Evolutionary conservation across 2,113 vertebrate genomes (phyloP).

Genomic region (Lycocorax pyrrhopterus): DNA sequence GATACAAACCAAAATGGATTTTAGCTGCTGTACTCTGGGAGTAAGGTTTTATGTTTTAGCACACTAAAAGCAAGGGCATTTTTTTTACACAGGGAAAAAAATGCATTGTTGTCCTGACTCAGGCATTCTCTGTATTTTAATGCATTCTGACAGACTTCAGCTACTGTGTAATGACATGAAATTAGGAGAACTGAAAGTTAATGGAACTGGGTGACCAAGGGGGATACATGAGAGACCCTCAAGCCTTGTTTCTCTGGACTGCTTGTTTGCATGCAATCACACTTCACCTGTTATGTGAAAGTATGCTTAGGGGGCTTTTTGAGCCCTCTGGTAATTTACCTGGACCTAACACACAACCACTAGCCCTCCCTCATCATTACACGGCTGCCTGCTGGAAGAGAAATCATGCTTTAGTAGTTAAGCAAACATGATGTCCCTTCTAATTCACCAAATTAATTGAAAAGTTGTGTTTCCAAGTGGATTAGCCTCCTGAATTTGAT

Average conservation of each 20-base stretch:
- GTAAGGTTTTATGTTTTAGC: background rate
- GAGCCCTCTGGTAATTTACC: background rate
- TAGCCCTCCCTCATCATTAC: background rate
- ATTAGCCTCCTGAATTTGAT: background rate
- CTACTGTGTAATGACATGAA: background rate
- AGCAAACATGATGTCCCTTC: background rate
- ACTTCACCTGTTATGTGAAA: background rate
- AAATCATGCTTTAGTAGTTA: background rate
- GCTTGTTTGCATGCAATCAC: background rate
- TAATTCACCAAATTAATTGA: background rate
- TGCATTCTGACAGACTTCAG: background rate
- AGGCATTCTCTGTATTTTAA: background rate
- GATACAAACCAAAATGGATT: background rate
- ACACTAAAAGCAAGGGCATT: background rate
- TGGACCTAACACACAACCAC: background rate
- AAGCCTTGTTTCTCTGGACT: background rate
- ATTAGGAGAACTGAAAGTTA: background rate
- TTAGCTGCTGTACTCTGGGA: background rate
- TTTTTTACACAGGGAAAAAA: background rate
- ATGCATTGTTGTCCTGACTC: background rate
- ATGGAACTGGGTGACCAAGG: background rate
- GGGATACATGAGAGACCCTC: background rate
- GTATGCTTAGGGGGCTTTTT: background rate
- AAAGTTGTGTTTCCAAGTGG: background rate
- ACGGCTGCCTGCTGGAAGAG: background rate